Evolutionary conservation across 2,888 invertebrate genomes (phyloP), one percentile per base, ranked within the genome.

Genomic region (Trimorus sp.): DNA sequence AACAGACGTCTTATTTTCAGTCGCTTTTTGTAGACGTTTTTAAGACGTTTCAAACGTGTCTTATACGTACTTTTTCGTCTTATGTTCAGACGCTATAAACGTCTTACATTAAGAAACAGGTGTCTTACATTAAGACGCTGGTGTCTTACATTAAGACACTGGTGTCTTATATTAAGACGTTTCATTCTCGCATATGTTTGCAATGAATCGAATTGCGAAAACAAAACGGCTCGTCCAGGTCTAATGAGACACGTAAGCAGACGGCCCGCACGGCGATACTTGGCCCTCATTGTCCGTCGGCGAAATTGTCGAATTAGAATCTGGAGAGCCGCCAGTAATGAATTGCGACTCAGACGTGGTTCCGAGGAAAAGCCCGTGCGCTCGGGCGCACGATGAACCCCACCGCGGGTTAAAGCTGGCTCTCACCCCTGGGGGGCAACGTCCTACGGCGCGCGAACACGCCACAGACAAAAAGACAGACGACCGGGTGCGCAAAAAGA

Each of bases 401-500:
- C 83, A 80, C 79, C 82, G 83, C 71, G 79, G 75, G 60, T 71
- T 71, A 76, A 63, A 79, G 68, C 66, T 69, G 81, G 68, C 79
- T 60, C 71, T 26, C 26, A 63, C 65, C 62, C 62, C 66, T 79
- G 83, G 73, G 80, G 88, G 86, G 87, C 88, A 87, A 87, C 80
- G 88, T 87, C 88, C 88, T 88, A 71, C 63, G 16, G 71, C 79
- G 62, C 78, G 83, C 84, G 84, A 86, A 84, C 84, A 85, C 84
- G 83, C 56, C 36, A 12, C 51, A 56, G 53, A 71, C 75, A 76
- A 80, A 80, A 80, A 80, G 71, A 71, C 48, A 66, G 65, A 80
- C 70, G 69, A 60, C 54, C 68, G 36, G 71, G 65, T 37, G 56
- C 53, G 54, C 65, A 80, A 80, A 80, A 80, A 80, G 63, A 79